Evolutionary conservation across 1,140 invertebrate species (phyloP).

Genomic region (Lordiphosa collinella): DNA sequence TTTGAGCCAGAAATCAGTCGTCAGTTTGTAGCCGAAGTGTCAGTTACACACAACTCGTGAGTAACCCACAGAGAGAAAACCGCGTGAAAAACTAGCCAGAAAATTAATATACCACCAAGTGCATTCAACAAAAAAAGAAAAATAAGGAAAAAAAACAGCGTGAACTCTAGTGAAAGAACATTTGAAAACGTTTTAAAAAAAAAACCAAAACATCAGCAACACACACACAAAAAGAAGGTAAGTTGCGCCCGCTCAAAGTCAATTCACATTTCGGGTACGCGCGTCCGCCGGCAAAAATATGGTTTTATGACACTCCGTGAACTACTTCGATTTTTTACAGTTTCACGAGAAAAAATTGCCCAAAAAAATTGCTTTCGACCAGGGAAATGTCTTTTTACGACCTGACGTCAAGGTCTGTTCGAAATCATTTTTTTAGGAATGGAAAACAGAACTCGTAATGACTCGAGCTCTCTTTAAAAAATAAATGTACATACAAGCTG

Average conservation of each 20-base stretch:
- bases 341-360: slow-evolving; percentile 56
- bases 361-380: slow-evolving; percentile 37
- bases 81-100: neutral
- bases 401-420: slow-evolving; percentile 61
- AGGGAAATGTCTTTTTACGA: slow-evolving; percentile 53
- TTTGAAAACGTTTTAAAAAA: slow-evolving; percentile 21
- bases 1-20: slow-evolving; percentile 72
- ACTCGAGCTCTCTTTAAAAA: slow-evolving; percentile 52
- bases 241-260: slow-evolving; percentile 53
- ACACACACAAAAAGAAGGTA: slow-evolving; percentile 40
- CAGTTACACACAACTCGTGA: slow-evolving; percentile 62
- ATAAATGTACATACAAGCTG: slow-evolving; percentile 13
- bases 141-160: neutral
- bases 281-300: slow-evolving; percentile 46
- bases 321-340: slow-evolving; percentile 75
- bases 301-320: slow-evolving; percentile 63
- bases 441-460: slow-evolving; percentile 41
- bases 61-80: slow-evolving; percentile 21
- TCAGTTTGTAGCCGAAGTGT: slow-evolving; percentile 75
- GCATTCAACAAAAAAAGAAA: neutral
- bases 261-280: slow-evolving; percentile 55
- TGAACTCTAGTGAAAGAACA: slow-evolving; percentile 13
- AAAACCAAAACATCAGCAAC: slow-evolving; percentile 17
- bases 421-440: slow-evolving; percentile 50
- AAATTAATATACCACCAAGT: slow-evolving; percentile 6